A percentile compares a stretch with the other conserved stretches of the same genome.
Evolutionary conservation across 2,113 vertebrate species (phyloP).

Genomic region (Mobula birostris): DNA sequence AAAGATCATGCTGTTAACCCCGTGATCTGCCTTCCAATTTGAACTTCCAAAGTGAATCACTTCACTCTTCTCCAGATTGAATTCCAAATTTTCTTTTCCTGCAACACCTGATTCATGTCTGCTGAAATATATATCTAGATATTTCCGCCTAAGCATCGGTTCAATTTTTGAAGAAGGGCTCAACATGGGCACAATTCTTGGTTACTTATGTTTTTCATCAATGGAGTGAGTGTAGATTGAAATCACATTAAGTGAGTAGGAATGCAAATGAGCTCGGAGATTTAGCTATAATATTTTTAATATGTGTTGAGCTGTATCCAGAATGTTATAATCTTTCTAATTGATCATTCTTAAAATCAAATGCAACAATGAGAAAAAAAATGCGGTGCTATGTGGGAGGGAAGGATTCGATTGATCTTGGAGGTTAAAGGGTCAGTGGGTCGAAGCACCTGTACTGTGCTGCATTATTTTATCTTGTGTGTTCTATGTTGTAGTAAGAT

Average conservation of each 20-base stretch:
- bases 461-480: no score
- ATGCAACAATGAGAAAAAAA: neutral
- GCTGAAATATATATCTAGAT: neutral
- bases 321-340: neutral
- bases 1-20: no score
- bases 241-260: neutral
- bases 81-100: no score
- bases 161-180: neutral
- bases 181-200: neutral
- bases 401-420: no score
- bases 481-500: neutral
- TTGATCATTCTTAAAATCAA: neutral
- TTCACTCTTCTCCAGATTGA: no score
- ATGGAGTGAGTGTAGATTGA: neutral
- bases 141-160: neutral
- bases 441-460: no score
- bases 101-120: neutral
- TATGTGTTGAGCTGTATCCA: neutral
- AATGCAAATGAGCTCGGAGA: neutral
- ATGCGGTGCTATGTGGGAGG: no score
- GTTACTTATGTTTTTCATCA: neutral
- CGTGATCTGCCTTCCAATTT: no score
- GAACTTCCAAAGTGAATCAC: no score
- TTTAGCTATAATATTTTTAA: neutral
- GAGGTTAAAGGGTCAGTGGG: no score